Evolutionary conservation across 2,113 vertebrate genomes (phyloP).

Genomic region (Athene noctua): DNA sequence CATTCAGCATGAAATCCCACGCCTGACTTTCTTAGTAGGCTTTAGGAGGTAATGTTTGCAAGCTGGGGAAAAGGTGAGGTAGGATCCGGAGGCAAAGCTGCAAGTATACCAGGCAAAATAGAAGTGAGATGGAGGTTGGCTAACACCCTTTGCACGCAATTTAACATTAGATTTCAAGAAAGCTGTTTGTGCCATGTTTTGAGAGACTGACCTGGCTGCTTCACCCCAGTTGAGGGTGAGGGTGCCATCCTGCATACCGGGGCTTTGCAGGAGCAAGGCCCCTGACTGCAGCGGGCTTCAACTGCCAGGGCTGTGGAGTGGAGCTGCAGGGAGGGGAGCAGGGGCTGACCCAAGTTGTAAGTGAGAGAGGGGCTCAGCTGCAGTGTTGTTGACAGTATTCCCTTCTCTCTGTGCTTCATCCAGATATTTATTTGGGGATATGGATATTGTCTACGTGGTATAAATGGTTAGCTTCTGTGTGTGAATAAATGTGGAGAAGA

Average conservation of each 20-base stretch:
- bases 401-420: not conserved
- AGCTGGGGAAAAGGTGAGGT: not conserved
- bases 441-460: not conserved
- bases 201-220: not conserved
- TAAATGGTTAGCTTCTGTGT: not conserved
- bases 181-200: not conserved
- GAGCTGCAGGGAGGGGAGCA: not conserved
- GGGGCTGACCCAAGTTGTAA: rapidly evolving
- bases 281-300: not conserved
- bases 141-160: not conserved
- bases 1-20: not conserved
- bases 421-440: not conserved
- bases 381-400: not conserved
- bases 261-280: not conserved
- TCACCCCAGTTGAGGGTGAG: not conserved
- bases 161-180: not conserved
- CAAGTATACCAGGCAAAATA: not conserved
- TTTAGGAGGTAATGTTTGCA: not conserved
- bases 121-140: not conserved
- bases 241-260: not conserved
- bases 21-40: not conserved
- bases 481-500: not conserved
- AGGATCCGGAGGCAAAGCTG: not conserved
- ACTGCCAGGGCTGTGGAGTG: not conserved
- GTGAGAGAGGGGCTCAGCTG: not conserved